Percentiles rank a stretch among this genome's conserved stretches.
phyloP scores from a whole-genome alignment of 92 coral and sea anemone species.

The Scolanthus callimorphus region DNA sequence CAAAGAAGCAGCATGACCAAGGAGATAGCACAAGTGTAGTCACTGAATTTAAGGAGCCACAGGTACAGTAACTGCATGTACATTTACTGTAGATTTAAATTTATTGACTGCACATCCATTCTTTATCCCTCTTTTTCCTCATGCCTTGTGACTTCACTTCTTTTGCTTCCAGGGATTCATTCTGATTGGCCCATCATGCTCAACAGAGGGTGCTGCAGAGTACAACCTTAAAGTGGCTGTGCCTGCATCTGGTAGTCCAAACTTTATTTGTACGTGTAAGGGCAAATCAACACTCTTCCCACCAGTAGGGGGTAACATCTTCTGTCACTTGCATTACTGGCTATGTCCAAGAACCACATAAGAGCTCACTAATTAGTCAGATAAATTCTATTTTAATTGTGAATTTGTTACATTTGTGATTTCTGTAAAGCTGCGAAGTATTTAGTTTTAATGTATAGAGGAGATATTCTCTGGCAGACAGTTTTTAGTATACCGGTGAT shows the following conservation, averaged over 20 bases:
- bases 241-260: conserved; percentile 14
- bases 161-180: conserved; percentile 23
- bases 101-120: too few species aligned
- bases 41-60: background rate
- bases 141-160: too few species aligned
- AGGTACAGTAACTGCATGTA: conserved; percentile 8
- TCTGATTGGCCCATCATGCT: conserved; percentile 40
- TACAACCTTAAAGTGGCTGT: conserved; percentile 18
- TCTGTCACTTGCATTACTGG: conserved; percentile 58
- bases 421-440: too few species aligned
- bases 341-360: conserved; percentile 40
- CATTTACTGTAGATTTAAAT: background rate
- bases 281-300: conserved; percentile 23
- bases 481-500: too few species aligned
- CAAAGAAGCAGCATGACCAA: background rate
- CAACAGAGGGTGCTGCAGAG: conserved; percentile 28
- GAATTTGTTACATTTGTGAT: too few species aligned
- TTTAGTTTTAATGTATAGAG: too few species aligned
- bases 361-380: too few species aligned
- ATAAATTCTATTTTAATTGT: background rate
- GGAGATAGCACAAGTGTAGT: background rate
- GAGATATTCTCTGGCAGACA: too few species aligned
- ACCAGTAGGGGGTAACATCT: conserved; percentile 1
- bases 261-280: conserved; percentile 30
- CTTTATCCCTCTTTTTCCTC: too few species aligned